These are phyloP conservation scores for Zophobas morio DNA, from an alignment of 1,140 invertebrate genomes.

Conservation along the genomic window DNA sequence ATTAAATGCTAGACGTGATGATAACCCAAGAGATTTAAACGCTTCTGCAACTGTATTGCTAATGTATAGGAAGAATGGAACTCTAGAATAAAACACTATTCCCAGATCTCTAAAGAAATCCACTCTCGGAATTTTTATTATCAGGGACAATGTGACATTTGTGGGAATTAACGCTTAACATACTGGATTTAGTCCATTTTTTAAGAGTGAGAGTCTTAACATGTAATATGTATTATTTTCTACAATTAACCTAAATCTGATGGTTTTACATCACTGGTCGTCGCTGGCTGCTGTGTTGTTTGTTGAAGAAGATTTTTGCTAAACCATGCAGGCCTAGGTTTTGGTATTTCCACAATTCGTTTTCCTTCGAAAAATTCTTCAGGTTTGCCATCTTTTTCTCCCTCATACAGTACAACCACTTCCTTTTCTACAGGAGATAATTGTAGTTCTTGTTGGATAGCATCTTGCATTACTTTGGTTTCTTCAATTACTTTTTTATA, in stretches of 20 bases:
- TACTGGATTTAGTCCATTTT: too few species aligned
- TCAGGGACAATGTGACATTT: too few species aligned
- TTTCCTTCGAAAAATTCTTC: conserved; percentile 74
- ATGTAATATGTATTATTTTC: background rate
- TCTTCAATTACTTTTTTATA: conserved; percentile 86
- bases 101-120: too few species aligned
- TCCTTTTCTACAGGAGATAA: conserved; percentile 84
- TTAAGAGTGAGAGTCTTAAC: background rate
- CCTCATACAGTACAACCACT: conserved; percentile 87
- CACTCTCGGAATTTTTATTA: too few species aligned
- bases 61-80: too few species aligned
- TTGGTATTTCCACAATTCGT: conserved; percentile 81
- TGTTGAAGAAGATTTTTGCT: conserved; percentile 85
- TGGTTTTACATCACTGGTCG: conserved; percentile 80
- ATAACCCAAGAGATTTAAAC: too few species aligned
- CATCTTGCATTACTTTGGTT: conserved; percentile 83
- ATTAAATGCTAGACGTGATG: too few species aligned
- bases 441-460: conserved; percentile 80
- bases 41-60: too few species aligned
- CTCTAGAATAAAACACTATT: too few species aligned
- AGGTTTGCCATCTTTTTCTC: conserved; percentile 75
- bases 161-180: too few species aligned
- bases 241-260: conserved; percentile 75
- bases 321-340: conserved; percentile 84
- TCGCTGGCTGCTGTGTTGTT: conserved; percentile 77